A percentile compares a stretch with the other conserved stretches of the same genome.
These are phyloP conservation scores for Bombus ignitus DNA, from an alignment of 1,140 invertebrate genomes.

Conservation along the genomic window DNA sequence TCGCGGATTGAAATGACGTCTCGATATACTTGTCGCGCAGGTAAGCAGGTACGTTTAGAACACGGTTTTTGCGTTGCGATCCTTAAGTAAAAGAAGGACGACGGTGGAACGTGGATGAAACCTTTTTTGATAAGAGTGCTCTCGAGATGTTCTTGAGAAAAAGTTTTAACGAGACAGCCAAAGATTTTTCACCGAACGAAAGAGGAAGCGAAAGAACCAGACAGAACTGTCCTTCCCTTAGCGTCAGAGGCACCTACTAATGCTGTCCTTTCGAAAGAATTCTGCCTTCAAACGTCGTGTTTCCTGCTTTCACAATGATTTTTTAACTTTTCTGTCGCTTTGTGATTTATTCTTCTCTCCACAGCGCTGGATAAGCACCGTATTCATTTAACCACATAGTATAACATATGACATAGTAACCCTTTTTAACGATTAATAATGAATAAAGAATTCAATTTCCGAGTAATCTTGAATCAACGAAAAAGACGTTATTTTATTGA, in stretches of 20 bases:
- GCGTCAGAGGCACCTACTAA: slow-evolving; percentile 36
- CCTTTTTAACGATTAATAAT: too few relatives aligned
- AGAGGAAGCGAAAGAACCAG: neutral
- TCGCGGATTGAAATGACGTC: neutral
- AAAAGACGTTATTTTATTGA: too few relatives aligned
- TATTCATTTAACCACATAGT: too few relatives aligned
- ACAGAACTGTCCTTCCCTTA: slow-evolving; percentile 43
- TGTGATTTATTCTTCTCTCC: slow-evolving; percentile 22
- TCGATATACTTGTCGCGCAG: slow-evolving; percentile 44
- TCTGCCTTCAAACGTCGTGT: slow-evolving; percentile 42
- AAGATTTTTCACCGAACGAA: slow-evolving; percentile 52
- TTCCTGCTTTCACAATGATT: slow-evolving; percentile 53
- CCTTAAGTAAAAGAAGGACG: slow-evolving; percentile 29
- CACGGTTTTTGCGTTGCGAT: slow-evolving; percentile 21
- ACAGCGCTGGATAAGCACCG: neutral
- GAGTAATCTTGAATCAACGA: too few relatives aligned
- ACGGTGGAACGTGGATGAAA: slow-evolving; percentile 38
- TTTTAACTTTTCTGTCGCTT: slow-evolving; percentile 47
- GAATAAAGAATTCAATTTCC: too few relatives aligned
- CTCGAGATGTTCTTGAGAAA: slow-evolving; percentile 39
- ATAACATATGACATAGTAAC: too few relatives aligned
- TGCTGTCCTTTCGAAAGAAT: slow-evolving; percentile 48
- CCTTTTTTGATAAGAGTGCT: slow-evolving; percentile 38
- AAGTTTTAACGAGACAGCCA: slow-evolving; percentile 69
- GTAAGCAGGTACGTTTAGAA: slow-evolving; percentile 12